Percentiles rank a stretch among this genome's conserved stretches.
phyloP scores from a whole-genome alignment of 2,797 vertebrate species.

The Nasua narica region DNA sequence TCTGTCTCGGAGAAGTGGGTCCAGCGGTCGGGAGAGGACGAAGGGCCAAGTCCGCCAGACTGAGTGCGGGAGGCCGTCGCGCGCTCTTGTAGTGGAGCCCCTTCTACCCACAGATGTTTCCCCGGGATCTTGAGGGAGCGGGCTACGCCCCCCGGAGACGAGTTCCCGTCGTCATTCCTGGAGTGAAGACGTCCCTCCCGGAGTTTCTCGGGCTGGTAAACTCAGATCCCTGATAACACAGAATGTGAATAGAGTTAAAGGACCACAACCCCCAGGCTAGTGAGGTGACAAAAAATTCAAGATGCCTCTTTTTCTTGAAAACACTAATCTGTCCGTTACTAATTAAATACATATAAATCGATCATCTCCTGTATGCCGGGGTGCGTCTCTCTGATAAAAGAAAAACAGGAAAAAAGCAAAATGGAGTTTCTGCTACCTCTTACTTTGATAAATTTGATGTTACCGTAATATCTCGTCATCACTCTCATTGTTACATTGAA shows the following conservation, averaged over 20 bases:
- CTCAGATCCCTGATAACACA: not conserved
- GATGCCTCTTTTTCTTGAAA: not conserved
- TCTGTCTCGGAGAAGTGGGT: fast-evolving
- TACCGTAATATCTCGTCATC: not conserved
- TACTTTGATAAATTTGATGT: not conserved
- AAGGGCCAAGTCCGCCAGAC: fast-evolving
- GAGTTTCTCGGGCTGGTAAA: not conserved
- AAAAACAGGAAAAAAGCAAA: not conserved
- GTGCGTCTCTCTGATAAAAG: not conserved
- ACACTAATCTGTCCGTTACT: not conserved
- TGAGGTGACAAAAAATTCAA: not conserved
- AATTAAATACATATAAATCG: not conserved
- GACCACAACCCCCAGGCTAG: not conserved
- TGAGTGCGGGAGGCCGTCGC: not conserved
- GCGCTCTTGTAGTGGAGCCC: not conserved
- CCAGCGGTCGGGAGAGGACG: fast-evolving
- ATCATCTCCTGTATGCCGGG: not conserved
- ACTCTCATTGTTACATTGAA: not conserved
- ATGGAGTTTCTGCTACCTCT: not conserved
- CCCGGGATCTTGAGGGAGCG: not conserved
- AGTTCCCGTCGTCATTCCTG: fast-evolving
- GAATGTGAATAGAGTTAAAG: not conserved
- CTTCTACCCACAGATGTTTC: not conserved
- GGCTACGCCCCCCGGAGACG: not conserved
- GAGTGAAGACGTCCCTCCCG: not conserved